Evolutionary conservation across 2,888 invertebrate species (phyloP).

Genomic region (Anaspis maculata): DNA sequence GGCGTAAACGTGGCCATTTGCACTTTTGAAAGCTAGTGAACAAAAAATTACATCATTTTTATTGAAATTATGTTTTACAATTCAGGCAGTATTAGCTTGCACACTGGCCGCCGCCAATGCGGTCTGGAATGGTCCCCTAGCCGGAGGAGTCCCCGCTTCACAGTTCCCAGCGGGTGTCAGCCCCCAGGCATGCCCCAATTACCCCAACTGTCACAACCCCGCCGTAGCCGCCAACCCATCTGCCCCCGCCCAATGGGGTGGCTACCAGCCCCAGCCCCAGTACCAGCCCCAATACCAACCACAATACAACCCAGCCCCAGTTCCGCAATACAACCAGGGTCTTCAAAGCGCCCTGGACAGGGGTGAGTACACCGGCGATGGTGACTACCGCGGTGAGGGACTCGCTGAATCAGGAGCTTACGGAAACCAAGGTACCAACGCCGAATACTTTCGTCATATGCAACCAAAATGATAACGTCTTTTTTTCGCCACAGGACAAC

Average conservation of each 20-base stretch:
- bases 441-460: not conserved
- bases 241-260: conserved; percentile 24
- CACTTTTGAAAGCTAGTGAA: too few relatives aligned
- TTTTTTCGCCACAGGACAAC: conserved; percentile 3
- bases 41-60: too few relatives aligned
- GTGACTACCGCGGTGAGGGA: conserved; percentile 42
- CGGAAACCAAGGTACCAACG: conserved; percentile 12
- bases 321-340: conserved; percentile 24
- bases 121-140: conserved; percentile 38
- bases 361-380: conserved; percentile 38
- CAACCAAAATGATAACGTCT: not conserved
- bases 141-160: conserved; percentile 38
- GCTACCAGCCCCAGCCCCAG: conserved; percentile 17
- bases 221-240: conserved; percentile 37
- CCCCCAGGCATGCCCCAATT: conserved; percentile 41
- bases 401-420: conserved; percentile 39
- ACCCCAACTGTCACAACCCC: conserved; percentile 39
- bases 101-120: conserved; percentile 31
- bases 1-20: too few relatives aligned
- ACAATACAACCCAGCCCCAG: conserved; percentile 23
- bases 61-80: too few relatives aligned
- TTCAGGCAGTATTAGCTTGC: conserved; percentile 38
- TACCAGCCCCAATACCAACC: conserved; percentile 11
- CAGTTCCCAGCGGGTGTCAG: conserved; percentile 40
- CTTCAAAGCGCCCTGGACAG: conserved; percentile 33